phyloP scores from a whole-genome alignment of 1,140 invertebrate species.

The Papilio polyxenes region DNA sequence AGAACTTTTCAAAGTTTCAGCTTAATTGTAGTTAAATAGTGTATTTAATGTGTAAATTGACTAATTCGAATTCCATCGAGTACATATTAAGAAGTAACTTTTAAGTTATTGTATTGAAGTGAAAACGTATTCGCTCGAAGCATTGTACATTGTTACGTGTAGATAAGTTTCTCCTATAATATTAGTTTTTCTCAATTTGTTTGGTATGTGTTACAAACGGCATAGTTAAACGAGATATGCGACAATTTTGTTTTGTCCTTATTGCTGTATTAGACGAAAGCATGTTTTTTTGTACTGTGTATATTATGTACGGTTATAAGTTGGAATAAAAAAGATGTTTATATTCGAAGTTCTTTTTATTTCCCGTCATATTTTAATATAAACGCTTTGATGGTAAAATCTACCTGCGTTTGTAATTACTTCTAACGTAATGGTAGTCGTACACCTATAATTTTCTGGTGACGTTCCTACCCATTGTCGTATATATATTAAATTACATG shows the following conservation, averaged over 20 bases:
- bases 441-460: too few species aligned
- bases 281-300: slow-evolving; percentile 82
- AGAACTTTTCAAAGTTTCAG: slow-evolving; percentile 76
- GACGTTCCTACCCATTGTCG: too few species aligned
- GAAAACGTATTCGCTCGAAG: slow-evolving; percentile 79
- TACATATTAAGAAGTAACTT: slow-evolving; percentile 79
- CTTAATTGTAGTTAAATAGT: slow-evolving; percentile 78
- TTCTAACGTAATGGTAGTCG: too few species aligned
- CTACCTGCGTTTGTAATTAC: too few species aligned
- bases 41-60: slow-evolving; percentile 80
- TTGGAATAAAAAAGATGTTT: slow-evolving; percentile 82
- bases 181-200: slow-evolving; percentile 77
- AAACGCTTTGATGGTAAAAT: slow-evolving; percentile 35
- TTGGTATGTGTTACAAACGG: slow-evolving; percentile 76
- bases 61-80: slow-evolving; percentile 80
- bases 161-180: slow-evolving; percentile 78
- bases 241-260: slow-evolving; percentile 79
- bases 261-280: slow-evolving; percentile 78
- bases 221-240: slow-evolving; percentile 73
- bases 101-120: slow-evolving; percentile 79
- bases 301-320: slow-evolving; percentile 82
- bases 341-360: slow-evolving; percentile 75
- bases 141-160: slow-evolving; percentile 80
- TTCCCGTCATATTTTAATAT: slow-evolving; percentile 38
- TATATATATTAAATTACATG: too few species aligned